Conservation (phyloP, 1,140 invertebrate species). For the Vanessa atalanta region DNA sequence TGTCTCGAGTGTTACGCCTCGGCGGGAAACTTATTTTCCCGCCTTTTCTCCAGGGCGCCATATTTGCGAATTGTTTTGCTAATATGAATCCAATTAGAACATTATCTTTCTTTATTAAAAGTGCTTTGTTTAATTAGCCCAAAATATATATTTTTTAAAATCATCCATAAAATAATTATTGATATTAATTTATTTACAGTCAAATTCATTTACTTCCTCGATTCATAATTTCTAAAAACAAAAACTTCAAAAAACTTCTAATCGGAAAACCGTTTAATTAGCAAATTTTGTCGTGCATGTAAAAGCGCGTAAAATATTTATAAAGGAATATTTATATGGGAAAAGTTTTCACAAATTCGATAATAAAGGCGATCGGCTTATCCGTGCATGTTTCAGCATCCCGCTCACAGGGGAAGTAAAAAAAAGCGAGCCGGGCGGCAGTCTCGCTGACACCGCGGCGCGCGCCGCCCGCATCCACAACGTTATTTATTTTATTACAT, state of each 20-base stretch:
- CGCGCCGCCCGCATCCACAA: conserved; percentile 69
- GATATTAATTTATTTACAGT: not conserved
- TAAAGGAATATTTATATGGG: conserved; percentile 23
- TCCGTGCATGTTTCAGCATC: conserved; percentile 71
- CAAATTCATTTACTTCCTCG: not conserved
- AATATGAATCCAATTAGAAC: conserved; percentile 66
- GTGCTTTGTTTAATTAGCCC: too few relatives aligned
- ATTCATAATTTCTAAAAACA: not conserved
- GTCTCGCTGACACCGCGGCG: conserved; percentile 71
- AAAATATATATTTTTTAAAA: too few relatives aligned
- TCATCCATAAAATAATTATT: not conserved
- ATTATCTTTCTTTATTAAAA: conserved; percentile 17
- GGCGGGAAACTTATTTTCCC: conserved; percentile 76
- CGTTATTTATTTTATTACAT: conserved; percentile 74
- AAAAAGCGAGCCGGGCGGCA: conserved; percentile 58
- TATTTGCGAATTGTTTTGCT: conserved; percentile 49
- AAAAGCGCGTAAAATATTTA: conserved; percentile 9
- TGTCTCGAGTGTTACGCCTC: conserved; percentile 63
- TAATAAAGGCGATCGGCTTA: conserved; percentile 60
- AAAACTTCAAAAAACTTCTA: not conserved
- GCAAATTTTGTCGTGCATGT: not conserved
- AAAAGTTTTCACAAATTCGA: conserved; percentile 42
- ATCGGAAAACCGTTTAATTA: not conserved
- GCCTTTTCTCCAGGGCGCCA: conserved; percentile 63
- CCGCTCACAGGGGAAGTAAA: conserved; percentile 66